Conservation (phyloP, 1,140 invertebrate genomes). For the Drosophila aff. region DNA sequence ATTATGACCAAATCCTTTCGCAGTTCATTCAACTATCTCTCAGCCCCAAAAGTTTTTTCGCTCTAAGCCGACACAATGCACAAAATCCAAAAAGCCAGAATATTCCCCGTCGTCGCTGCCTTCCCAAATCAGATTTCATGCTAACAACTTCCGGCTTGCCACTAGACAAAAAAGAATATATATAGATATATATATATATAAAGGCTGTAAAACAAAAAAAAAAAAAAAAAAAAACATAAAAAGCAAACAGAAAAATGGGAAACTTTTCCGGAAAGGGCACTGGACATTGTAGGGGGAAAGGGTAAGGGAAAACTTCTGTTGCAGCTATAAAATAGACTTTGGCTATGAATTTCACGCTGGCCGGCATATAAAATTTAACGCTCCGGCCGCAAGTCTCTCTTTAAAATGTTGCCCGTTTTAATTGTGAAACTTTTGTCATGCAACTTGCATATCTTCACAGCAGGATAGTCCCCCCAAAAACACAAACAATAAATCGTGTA, state of each 20-base stretch:
- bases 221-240: conserved; percentile 16
- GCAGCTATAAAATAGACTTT: conserved; percentile 67
- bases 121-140: conserved; percentile 58
- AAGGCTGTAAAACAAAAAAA: conserved; percentile 26
- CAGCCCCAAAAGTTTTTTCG: conserved; percentile 14
- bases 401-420: conserved; percentile 65
- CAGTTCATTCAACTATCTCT: conserved; percentile 53
- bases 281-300: background rate
- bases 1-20: conserved; percentile 28
- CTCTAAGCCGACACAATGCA: conserved; percentile 42
- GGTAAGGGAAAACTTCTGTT: conserved; percentile 33
- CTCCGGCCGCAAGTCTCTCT: conserved; percentile 43
- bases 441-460: conserved; percentile 65
- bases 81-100: conserved; percentile 55
- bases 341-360: conserved; percentile 53
- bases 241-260: conserved; percentile 32
- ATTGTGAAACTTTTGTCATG: conserved; percentile 73
- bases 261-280: conserved; percentile 44
- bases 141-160: conserved; percentile 59
- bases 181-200: conserved; percentile 10
- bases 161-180: conserved; percentile 28
- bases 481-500: conserved; percentile 17
- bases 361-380: conserved; percentile 58
- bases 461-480: conserved; percentile 18
- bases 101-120: conserved; percentile 39